Conservation (phyloP, 2,113 vertebrate genomes). For the Nannobrachium achirus region DNA sequence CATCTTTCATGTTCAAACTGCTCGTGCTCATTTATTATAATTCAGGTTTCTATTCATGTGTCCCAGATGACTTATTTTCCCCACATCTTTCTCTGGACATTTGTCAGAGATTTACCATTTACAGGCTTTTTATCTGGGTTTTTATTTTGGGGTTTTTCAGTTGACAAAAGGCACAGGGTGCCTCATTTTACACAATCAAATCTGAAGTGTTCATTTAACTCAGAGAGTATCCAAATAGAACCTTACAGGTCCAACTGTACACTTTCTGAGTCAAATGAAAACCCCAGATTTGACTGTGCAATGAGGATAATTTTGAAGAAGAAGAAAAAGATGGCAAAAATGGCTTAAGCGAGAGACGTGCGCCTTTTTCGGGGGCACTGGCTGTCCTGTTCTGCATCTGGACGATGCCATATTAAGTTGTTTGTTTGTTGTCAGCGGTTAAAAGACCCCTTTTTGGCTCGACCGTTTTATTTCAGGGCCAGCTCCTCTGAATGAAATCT, state of each 20-base stretch:
- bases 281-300: no score
- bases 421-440: slow-evolving; percentile 24
- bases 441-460: slow-evolving; percentile 12
- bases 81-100: no score
- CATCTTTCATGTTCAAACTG: no score
- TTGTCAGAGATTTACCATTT: no score
- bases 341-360: background rate
- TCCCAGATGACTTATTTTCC: no score
- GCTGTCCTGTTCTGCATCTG: slow-evolving; percentile 8
- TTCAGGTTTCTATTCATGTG: no score
- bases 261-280: no score
- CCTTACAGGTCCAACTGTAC: no score
- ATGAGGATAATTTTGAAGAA: background rate
- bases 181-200: background rate
- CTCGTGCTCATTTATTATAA: no score
- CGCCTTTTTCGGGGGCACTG: background rate
- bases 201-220: no score
- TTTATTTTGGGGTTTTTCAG: background rate
- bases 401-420: slow-evolving; percentile 13
- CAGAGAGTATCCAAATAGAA: background rate
- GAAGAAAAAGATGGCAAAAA: slow-evolving; percentile 1
- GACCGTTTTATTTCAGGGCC: slow-evolving; percentile 28
- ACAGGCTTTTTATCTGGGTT: no score
- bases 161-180: background rate
- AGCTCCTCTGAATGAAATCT: slow-evolving; percentile 67